A percentile compares a stretch with the other conserved stretches of the same genome.
Evolutionary conservation across 2,797 vertebrate species (phyloP).

Genomic region (Acomys russatus): DNA sequence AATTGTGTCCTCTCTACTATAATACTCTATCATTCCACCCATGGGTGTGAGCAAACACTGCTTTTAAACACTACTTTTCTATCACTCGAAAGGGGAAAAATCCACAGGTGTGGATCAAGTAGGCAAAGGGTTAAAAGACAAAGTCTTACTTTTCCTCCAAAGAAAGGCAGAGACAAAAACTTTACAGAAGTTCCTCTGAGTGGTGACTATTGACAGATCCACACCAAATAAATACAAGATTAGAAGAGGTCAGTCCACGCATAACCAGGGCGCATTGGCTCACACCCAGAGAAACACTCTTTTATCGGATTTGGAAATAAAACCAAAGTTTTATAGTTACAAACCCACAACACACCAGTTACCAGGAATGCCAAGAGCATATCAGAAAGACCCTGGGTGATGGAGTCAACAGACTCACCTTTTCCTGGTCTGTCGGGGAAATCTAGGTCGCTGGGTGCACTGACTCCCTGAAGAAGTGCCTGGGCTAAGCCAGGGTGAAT

Average conservation of each 20-base stretch:
- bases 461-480: constrained; percentile 78
- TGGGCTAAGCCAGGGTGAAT: constrained; percentile 41
- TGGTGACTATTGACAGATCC: neutral
- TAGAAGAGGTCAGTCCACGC: neutral
- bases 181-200: neutral
- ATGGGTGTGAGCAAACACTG: neutral
- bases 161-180: neutral
- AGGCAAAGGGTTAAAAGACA: neutral
- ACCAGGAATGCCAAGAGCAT: neutral
- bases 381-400: neutral
- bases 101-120: neutral
- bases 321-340: neutral
- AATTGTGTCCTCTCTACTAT: neutral
- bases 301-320: neutral
- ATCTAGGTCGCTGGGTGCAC: constrained; percentile 73
- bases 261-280: neutral
- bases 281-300: neutral
- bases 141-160: neutral
- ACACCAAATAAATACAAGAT: neutral
- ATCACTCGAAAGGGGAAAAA: neutral
- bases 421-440: neutral
- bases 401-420: constrained; percentile 86
- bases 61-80: neutral
- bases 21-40: neutral
- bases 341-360: neutral